phyloP scores from a whole-genome alignment of 2,113 vertebrate species.

The Synchiropus splendidus region DNA sequence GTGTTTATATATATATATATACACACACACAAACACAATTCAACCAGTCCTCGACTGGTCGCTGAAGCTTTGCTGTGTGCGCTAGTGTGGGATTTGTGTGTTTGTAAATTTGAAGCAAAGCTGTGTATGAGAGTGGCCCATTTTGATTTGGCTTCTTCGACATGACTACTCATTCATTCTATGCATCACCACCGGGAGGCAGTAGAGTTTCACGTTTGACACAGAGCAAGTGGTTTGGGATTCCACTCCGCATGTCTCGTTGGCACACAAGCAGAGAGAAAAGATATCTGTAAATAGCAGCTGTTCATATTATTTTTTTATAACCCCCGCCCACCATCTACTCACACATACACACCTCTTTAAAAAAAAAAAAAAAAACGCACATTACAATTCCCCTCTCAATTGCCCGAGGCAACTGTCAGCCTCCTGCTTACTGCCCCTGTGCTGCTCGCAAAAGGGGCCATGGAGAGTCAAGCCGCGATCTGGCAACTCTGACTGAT shows the following conservation, averaged over 20 bases:
- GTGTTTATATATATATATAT: no score
- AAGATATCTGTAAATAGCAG: conserved; percentile 62
- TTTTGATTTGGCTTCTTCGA: no score
- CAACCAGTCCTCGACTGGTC: no score
- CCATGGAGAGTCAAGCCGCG: conserved; percentile 22
- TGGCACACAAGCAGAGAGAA: conserved; percentile 24
- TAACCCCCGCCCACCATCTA: conserved; percentile 2
- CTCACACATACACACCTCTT: not conserved
- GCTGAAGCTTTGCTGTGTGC: no score
- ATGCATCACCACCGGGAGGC: conserved; percentile 48
- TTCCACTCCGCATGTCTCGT: conserved; percentile 33
- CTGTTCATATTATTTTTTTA: conserved; percentile 35
- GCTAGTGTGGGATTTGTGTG: no score
- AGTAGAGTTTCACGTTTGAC: conserved; percentile 28
- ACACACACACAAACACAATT: no score
- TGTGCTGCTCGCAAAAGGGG: conserved; percentile 16
- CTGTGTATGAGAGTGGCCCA: no score
- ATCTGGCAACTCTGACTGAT: conserved; percentile 24
- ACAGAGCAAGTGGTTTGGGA: conserved; percentile 17
- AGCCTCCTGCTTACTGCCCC: conserved; percentile 43
- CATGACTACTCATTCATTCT: not conserved
- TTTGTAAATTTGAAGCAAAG: no score
- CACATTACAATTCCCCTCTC: conserved; percentile 22
- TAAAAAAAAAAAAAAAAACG: conserved; percentile 6
- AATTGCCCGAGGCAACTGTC: conserved; percentile 54